phyloP scores from a whole-genome alignment of 1,140 invertebrate species.

The Psilanteris sp. region DNA sequence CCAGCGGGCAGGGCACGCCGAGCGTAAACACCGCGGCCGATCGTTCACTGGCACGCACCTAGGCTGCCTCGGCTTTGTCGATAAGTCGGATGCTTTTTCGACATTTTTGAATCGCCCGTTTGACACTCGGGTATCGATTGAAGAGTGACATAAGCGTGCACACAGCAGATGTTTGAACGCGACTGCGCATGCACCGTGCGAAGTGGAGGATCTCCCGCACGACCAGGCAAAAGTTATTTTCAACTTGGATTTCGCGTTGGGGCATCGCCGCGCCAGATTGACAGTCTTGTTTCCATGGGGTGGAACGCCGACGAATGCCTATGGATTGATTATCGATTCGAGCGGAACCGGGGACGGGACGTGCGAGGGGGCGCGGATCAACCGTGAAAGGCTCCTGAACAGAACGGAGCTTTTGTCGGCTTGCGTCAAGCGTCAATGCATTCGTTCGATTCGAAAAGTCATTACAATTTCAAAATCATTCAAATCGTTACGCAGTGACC shows the following conservation, averaged over 20 bases:
- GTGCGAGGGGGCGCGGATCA: too few species aligned
- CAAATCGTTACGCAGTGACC: constrained; percentile 49
- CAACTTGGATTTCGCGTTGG: constrained; percentile 26
- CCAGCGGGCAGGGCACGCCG: too few species aligned
- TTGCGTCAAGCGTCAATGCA: too few species aligned
- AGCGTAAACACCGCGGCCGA: too few species aligned
- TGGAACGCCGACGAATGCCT: too few species aligned
- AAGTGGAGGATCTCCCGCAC: constrained; percentile 20
- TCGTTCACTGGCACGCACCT: too few species aligned
- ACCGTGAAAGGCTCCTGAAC: too few species aligned
- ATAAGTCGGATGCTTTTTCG: constrained; percentile 35
- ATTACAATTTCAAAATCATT: constrained; percentile 56
- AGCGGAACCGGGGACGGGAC: too few species aligned
- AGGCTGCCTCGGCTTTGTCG: constrained; percentile 6
- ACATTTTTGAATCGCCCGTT: constrained; percentile 46
- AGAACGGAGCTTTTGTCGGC: too few species aligned
- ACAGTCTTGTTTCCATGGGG: too few species aligned
- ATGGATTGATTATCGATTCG: too few species aligned
- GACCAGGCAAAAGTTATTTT: constrained; percentile 51
- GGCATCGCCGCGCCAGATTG: too few species aligned
- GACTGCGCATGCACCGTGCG: constrained; percentile 31
- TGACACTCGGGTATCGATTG: constrained; percentile 59
- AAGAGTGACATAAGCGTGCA: constrained; percentile 56
- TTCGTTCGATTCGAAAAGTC: constrained; percentile 16
- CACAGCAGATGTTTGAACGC: constrained; percentile 27